Evolutionary conservation across 2,888 invertebrate genomes (phyloP), one percentile per base, ranked within the genome.

Genomic region (Drosophila suboccidentalis): DNA sequence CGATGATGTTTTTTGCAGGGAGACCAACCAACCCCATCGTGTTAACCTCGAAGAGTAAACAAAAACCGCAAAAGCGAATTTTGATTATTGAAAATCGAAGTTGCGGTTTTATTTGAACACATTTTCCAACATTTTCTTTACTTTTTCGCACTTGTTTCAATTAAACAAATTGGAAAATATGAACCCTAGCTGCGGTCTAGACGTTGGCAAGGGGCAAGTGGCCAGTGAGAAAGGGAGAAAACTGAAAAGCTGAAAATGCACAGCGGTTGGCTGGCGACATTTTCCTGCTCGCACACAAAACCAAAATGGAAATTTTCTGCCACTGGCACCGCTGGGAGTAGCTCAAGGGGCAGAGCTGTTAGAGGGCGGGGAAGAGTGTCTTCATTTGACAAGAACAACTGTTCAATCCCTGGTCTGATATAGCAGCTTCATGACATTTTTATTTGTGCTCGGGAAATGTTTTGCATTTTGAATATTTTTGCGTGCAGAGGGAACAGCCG

Each of bases 161-260:
- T 84, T 84, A 89, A 87, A 87, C 90, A 89, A 84, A 84, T 89
- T 89, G 90, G 70, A 84, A 84, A 89, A 84, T 84, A 89, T 85
- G 86, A 84, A 74, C 82, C 87, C 73, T 38, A 66, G 64, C 55
- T 82, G 72, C 55, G 71, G 75, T 53, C 49, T 36, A 36, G 22
- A 11, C 9, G 2, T 1, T 22, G 17, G 17, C 11, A 41, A 19
- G 29, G 15, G 36, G 13, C 4, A 19, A 0, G 34, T 13, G 29
- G 43, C 6, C 15, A 10, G 10, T n/a, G 51, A 29, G 29, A 29
- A 29, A 10, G 10, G 19, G 51, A 49, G 64, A 55, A 54, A 38
- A 11, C 22, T 9, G n/a, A 53, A 53, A 29, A 29, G 68, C 54
- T 65, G 66, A 49, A 82, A 88, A 82, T 70, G 76, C 73, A 54